Percentiles rank a stretch among this genome's conserved stretches.
Conservation (phyloP, 2,888 invertebrate species). For the Synanthedon andrenaeformis region DNA sequence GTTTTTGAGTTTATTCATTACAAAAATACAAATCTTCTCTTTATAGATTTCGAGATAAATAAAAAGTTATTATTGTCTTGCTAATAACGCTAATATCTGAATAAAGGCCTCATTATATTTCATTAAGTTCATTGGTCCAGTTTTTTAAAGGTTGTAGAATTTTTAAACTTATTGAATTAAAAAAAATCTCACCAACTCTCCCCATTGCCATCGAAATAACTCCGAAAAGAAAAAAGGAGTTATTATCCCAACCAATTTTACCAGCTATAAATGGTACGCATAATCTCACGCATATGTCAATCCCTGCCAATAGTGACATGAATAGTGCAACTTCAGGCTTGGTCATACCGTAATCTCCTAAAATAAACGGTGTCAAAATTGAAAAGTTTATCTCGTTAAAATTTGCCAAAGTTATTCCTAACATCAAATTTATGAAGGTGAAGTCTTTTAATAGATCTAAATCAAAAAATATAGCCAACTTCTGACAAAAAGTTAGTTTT, state of each 20-base stretch:
- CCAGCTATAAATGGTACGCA: conserved; percentile 77
- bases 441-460: conserved; percentile 77
- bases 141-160: too few species aligned
- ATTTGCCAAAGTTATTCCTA: conserved; percentile 78
- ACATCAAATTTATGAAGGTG: conserved; percentile 76
- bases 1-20: too few species aligned
- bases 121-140: too few species aligned
- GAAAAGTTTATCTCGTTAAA: conserved; percentile 81
- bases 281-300: conserved; percentile 75
- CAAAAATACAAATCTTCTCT: too few species aligned
- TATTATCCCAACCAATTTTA: conserved; percentile 77
- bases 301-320: conserved; percentile 76
- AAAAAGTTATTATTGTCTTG: too few species aligned
- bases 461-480: conserved; percentile 76
- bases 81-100: background rate
- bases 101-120: background rate
- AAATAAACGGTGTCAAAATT: conserved; percentile 77
- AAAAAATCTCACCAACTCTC: conserved; percentile 65
- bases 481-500: conserved; percentile 58
- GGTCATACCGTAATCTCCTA: conserved; percentile 75
- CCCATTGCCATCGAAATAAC: conserved; percentile 76
- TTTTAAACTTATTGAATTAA: too few species aligned
- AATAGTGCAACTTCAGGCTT: conserved; percentile 74
- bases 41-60: too few species aligned
- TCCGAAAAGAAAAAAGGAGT: conserved; percentile 77